phyloP scores from a whole-genome alignment of 2,888 invertebrate genomes.

The Ornithoptera alexandrae region DNA sequence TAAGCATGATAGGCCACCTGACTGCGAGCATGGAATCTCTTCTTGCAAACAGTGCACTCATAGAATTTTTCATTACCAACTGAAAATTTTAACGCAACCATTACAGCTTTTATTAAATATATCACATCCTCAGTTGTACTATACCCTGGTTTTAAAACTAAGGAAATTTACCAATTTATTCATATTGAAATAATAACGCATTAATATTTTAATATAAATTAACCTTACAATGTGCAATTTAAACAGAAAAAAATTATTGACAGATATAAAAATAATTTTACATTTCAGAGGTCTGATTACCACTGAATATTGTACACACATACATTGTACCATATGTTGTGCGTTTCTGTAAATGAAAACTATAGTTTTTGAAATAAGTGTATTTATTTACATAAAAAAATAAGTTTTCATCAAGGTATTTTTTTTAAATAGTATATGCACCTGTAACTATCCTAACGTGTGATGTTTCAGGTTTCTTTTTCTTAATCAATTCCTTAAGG shows the following conservation, averaged over 20 bases:
- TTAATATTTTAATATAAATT: too few species aligned
- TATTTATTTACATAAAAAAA: background rate
- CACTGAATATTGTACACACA: too few species aligned
- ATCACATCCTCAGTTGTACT: background rate
- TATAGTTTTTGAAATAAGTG: background rate
- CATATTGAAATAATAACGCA: too few species aligned
- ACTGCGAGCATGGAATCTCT: slow-evolving; percentile 83
- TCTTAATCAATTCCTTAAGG: slow-evolving; percentile 48
- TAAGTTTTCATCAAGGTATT: background rate
- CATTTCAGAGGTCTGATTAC: too few species aligned
- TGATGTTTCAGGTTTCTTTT: slow-evolving; percentile 61
- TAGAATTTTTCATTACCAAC: slow-evolving; percentile 76
- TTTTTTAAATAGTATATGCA: slow-evolving; percentile 32
- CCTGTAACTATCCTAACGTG: slow-evolving; percentile 66
- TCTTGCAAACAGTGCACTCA: slow-evolving; percentile 84
- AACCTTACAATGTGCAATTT: too few species aligned
- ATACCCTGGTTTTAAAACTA: background rate
- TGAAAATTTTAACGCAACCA: slow-evolving; percentile 41
- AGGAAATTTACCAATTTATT: too few species aligned
- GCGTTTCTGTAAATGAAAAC: background rate
- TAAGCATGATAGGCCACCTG: slow-evolving; percentile 83
- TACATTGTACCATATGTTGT: too few species aligned
- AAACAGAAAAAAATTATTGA: too few species aligned
- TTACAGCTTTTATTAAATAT: background rate
- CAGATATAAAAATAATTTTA: too few species aligned